Conservation (phyloP, 2,888 invertebrate genomes). For the Byasa hedistus region DNA sequence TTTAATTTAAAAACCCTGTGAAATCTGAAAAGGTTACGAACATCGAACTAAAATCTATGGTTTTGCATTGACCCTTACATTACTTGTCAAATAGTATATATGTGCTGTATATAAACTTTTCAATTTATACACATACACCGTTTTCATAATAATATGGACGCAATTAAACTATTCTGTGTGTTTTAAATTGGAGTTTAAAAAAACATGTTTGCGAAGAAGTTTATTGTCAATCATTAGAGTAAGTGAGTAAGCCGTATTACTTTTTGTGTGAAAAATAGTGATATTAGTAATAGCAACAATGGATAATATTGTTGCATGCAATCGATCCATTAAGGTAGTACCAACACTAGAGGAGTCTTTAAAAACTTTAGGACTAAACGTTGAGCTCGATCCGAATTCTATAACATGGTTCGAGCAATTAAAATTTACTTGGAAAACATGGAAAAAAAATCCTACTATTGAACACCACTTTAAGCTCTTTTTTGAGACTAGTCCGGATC, state of each 20-base stretch:
- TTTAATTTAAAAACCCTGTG: background rate
- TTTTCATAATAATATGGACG: background rate
- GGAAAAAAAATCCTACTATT: constrained; percentile 80
- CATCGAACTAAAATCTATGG: background rate
- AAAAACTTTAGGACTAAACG: constrained; percentile 58
- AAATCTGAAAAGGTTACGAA: background rate
- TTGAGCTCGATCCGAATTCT: constrained; percentile 63
- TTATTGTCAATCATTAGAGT: background rate
- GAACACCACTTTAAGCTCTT: constrained; percentile 70
- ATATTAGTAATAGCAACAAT: constrained; percentile 36
- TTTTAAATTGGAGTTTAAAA: background rate
- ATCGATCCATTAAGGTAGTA: constrained; percentile 71
- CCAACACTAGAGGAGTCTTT: constrained; percentile 71
- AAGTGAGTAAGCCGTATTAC: background rate
- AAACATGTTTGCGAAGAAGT: background rate
- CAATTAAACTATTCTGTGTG: constrained; percentile 1
- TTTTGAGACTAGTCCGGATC: constrained; percentile 76
- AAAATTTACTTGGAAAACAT: constrained; percentile 65
- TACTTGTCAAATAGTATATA: background rate
- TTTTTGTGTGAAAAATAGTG: background rate
- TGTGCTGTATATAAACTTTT: background rate
- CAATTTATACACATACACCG: background rate
- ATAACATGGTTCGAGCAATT: constrained; percentile 66
- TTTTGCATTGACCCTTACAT: background rate
- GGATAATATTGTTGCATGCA: constrained; percentile 54